These are phyloP conservation scores for Labrus mixtus DNA, from an alignment of 2,113 vertebrate species.

Conservation along the genomic window DNA sequence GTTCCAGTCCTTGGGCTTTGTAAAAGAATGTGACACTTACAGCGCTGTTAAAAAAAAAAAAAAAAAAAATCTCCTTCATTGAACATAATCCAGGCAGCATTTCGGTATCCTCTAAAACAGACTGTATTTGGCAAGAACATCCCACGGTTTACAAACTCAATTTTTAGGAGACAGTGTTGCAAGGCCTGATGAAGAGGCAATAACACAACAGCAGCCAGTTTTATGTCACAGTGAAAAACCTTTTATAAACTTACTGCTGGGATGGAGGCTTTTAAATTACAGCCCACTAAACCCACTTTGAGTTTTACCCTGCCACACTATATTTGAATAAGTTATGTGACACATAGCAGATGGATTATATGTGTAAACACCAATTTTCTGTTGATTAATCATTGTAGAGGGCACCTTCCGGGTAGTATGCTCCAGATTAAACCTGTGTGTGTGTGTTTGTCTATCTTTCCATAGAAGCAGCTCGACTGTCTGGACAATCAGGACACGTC, in stretches of 20 bases:
- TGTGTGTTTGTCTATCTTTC: conserved; percentile 47
- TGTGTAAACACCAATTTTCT: conserved; percentile 52
- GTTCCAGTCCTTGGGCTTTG: not conserved
- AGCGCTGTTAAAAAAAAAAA: not conserved
- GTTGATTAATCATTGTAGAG: conserved; percentile 54
- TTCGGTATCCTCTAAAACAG: not conserved
- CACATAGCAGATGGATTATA: conserved; percentile 39
- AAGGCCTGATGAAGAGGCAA: conserved; percentile 1
- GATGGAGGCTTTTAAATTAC: conserved; percentile 16
- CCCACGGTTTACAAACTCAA: not conserved
- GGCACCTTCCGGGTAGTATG: conserved; percentile 53
- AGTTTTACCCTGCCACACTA: not conserved
- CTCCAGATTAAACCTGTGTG: conserved; percentile 33
- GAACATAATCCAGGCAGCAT: conserved; percentile 9
- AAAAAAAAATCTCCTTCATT: too few species aligned
- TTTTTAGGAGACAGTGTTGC: not conserved
- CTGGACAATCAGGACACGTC: conserved; percentile 55
- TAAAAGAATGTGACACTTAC: conserved; percentile 2
- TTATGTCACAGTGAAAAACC: conserved; percentile 8
- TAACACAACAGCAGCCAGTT: not conserved
- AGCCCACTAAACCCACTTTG: not conserved
- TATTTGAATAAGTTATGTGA: conserved; percentile 17
- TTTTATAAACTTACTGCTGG: conserved; percentile 17
- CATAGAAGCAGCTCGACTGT: conserved; percentile 47
- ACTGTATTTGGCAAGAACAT: not conserved